phyloP scores from a whole-genome alignment of 1,140 invertebrate species.

The Drosophila ironensis region DNA sequence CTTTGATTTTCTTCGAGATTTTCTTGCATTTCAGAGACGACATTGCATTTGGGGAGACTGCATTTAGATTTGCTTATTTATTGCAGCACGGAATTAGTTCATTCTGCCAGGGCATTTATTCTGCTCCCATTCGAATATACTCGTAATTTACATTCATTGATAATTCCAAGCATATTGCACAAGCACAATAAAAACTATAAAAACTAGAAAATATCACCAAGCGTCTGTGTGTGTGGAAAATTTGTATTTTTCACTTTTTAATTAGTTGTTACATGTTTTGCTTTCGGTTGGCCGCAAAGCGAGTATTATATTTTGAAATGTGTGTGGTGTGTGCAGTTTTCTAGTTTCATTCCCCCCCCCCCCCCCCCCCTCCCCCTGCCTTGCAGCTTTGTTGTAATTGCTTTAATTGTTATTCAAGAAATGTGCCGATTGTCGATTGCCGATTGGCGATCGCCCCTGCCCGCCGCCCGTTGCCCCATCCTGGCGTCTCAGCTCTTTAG shows the following conservation, averaged over 20 bases:
- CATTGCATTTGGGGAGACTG: too few relatives aligned
- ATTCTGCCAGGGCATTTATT: too few relatives aligned
- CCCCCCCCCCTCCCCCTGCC: slow-evolving; percentile 12
- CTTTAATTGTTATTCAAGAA: slow-evolving; percentile 69
- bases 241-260: slow-evolving; percentile 12
- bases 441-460: neutral
- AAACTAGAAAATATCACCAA: slow-evolving; percentile 10
- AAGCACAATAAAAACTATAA: neutral
- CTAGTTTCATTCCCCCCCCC: slow-evolving; percentile 13
- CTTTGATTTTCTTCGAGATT: too few relatives aligned
- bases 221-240: slow-evolving; percentile 23
- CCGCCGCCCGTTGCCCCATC: neutral
- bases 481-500: neutral
- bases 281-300: neutral
- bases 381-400: slow-evolving; percentile 40
- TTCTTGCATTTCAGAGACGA: too few relatives aligned
- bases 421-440: slow-evolving; percentile 24
- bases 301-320: slow-evolving; percentile 51
- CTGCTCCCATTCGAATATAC: too few relatives aligned
- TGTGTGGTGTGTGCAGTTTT: slow-evolving; percentile 34
- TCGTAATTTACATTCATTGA: too few relatives aligned
- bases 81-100: too few relatives aligned
- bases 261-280: slow-evolving; percentile 9
- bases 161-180: slow-evolving; percentile 7
- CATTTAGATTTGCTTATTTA: too few relatives aligned